Evolutionary conservation across 2,797 vertebrate species (phyloP).

Genomic region (Enteromius radiatus): DNA sequence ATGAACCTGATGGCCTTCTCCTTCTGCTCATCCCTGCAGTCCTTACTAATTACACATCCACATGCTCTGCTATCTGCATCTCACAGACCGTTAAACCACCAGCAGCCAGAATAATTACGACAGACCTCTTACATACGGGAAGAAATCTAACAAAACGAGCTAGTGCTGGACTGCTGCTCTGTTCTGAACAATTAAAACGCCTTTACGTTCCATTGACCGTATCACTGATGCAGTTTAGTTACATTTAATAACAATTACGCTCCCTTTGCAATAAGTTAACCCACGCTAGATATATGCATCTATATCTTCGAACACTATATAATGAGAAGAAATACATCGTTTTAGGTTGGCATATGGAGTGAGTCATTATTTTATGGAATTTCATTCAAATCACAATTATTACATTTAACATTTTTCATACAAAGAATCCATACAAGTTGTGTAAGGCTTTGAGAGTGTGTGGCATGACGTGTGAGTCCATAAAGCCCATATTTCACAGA

Average conservation of each 20-base stretch:
- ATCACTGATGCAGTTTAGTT: background rate
- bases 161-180: background rate
- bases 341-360: background rate
- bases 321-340: background rate
- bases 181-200: background rate
- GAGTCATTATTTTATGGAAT: conserved; percentile 4
- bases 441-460: conserved; percentile 14
- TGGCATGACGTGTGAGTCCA: background rate
- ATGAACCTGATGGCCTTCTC: background rate
- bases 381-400: conserved; percentile 13
- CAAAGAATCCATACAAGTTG: conserved; percentile 32
- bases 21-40: conserved; percentile 62
- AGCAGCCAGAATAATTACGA: background rate
- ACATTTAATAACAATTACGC: background rate
- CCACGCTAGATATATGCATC: no score
- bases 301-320: background rate
- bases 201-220: no score
- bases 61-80: background rate
- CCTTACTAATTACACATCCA: conserved; percentile 53
- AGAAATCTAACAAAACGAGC: background rate
- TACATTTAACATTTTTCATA: conserved; percentile 7
- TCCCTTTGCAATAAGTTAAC: background rate
- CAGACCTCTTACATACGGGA: background rate
- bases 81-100: background rate
- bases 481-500: background rate